These are phyloP conservation scores for Patiria miniata DNA, from an alignment of 35 echinoderm and acorn worm genomes.

Conservation along the genomic window DNA sequence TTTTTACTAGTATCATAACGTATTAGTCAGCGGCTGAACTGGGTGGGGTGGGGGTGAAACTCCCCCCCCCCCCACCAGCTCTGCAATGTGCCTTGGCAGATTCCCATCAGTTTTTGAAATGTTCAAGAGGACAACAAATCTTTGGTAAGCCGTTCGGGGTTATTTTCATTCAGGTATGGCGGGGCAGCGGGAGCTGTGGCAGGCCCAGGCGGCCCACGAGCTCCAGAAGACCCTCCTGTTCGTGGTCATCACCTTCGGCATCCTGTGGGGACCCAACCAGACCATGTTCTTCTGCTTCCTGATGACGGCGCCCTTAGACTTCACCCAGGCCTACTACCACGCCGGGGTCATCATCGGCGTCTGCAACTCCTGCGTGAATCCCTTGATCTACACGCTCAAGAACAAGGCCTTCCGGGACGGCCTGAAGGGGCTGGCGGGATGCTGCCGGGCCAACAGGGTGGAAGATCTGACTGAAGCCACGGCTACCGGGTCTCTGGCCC, in stretches of 20 bases:
- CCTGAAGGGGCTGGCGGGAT: constrained; percentile 40
- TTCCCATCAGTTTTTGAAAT: too few relatives aligned
- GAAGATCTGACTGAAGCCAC: neutral
- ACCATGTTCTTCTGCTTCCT: constrained; percentile 67
- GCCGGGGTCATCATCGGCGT: constrained; percentile 58
- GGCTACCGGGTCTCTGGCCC: neutral
- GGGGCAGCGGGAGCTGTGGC: constrained; percentile 35
- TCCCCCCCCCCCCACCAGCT: too few relatives aligned
- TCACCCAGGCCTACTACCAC: constrained; percentile 75
- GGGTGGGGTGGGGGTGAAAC: too few relatives aligned
- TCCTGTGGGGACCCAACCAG: constrained; percentile 85
- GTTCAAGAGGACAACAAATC: too few relatives aligned
- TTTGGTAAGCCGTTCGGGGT: too few relatives aligned
- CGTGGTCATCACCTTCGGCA: constrained; percentile 77
- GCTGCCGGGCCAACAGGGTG: neutral
- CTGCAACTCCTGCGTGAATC: constrained; percentile 83
- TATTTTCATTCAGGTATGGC: too few relatives aligned
- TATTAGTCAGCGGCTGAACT: too few relatives aligned
- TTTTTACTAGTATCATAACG: too few relatives aligned
- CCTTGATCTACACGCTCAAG: constrained; percentile 82
- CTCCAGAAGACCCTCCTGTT: constrained; percentile 72
- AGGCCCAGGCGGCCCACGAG: constrained; percentile 67
- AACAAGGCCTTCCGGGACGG: constrained; percentile 76
- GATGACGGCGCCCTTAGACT: constrained; percentile 52
- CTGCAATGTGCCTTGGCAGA: too few relatives aligned